Evolutionary conservation across 2,888 invertebrate species (phyloP), one percentile per base, ranked within the genome.

Genomic region (Epinotia brunnichana): DNA sequence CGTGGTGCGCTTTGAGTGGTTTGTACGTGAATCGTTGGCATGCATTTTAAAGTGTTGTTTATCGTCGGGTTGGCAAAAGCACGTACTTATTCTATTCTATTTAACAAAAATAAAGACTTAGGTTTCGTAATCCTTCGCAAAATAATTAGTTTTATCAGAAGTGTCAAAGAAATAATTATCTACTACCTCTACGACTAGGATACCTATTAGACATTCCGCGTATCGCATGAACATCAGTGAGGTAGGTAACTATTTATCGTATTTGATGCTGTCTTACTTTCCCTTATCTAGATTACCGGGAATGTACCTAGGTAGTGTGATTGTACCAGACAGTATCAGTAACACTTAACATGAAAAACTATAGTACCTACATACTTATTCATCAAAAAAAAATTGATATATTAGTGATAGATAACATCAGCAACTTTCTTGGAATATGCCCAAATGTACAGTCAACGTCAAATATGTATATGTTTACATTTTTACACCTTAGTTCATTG

Each of bases 31-130:
- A 61, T 68, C 68, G 53, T 69, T 73, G 53, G 41, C 41, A 21
- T 69, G 73, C 62, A 73, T 63, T 54, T 63, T 73, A 63, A 69
- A 72, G 48, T 57, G 44, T 44, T 68, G 44, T 68, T 68, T 68
- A 68, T 19, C 24, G 15, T 24, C 21, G 39, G 17, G 39, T 35
- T 10, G 0, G 39, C 39, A 64, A 15, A 56, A 15, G 15, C 15
- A 44, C 13, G 11, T 44, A 15, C 4, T 44, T n/a, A n/a, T n/a
- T n/a, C n/a, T 44, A 44, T 44, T 44, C 3, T 44, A 44, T 44
- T 0, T 44, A 44, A 48, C 5, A 5, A 48, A 48, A 48, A 5
- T 48, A 48, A 48, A n/a, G 44, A n/a, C 48, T n/a, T 48, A 3
- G 44, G 15, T 44, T 15, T 44, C 15, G 44, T 44, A 44, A 15